Conservation (phyloP, 2,113 vertebrate genomes). For the Prochilodus magdalenae region DNA sequence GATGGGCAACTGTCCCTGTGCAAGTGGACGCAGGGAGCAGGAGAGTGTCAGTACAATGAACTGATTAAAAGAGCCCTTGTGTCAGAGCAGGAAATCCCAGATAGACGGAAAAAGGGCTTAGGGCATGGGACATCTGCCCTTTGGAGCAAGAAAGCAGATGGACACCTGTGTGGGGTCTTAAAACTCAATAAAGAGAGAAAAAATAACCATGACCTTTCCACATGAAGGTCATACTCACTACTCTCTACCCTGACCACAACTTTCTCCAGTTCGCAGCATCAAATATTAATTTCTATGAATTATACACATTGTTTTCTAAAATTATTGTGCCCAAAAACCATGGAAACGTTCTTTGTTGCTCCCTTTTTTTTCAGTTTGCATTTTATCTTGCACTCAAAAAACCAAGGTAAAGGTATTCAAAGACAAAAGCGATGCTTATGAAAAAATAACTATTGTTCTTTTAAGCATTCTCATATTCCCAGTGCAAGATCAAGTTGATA, state of each 20-base stretch:
- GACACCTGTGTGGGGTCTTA: constrained; percentile 61
- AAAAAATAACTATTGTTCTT: too few relatives aligned
- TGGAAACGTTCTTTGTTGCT: not conserved
- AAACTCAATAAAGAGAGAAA: constrained; percentile 46
- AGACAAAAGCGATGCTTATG: too few relatives aligned
- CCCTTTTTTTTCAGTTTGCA: too few relatives aligned
- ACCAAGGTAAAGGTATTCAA: not conserved
- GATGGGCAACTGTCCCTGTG: constrained; percentile 29
- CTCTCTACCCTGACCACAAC: not conserved
- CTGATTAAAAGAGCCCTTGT: constrained; percentile 74
- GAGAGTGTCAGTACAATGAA: constrained; percentile 52
- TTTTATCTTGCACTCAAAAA: too few relatives aligned
- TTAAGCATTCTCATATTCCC: not conserved
- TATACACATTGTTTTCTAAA: not conserved
- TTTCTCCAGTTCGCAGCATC: not conserved
- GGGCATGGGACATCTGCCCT: constrained; percentile 77
- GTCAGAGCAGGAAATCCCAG: constrained; percentile 60
- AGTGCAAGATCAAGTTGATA: not conserved
- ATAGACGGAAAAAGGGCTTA: constrained; percentile 64
- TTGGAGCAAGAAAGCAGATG: constrained; percentile 72
- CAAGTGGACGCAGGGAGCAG: constrained; percentile 29
- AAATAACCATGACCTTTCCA: constrained; percentile 5
- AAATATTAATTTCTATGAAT: not conserved
- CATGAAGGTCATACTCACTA: not conserved
- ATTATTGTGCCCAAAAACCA: not conserved